phyloP scores from a whole-genome alignment of 2,113 vertebrate species.

The Peromyscus maniculatus region DNA sequence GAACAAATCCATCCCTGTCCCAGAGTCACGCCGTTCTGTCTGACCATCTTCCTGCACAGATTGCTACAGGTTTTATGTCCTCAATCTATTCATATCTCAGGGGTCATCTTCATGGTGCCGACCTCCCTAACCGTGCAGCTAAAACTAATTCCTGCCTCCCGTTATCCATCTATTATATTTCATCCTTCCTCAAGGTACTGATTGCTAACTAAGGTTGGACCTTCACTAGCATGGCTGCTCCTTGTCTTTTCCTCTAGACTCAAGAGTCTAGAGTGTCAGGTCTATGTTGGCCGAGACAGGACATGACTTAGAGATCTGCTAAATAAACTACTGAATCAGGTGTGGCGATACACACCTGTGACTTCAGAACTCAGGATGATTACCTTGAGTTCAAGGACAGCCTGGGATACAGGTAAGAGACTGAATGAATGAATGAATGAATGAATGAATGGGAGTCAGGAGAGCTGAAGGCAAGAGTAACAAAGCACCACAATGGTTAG shows the following conservation, averaged over 20 bases:
- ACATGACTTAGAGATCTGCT: neutral
- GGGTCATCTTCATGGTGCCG: no score
- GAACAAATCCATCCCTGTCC: neutral
- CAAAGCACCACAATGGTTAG: neutral
- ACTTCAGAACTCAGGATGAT: no score
- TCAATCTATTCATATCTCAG: neutral
- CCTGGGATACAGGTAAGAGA: neutral
- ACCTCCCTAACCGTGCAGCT: neutral
- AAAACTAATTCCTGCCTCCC: neutral
- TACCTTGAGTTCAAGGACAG: neutral
- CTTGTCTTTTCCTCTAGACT: neutral
- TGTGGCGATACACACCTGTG: neutral
- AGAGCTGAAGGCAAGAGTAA: neutral
- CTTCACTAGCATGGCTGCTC: neutral
- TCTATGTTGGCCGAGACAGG: neutral
- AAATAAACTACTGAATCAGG: neutral
- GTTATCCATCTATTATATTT: neutral
- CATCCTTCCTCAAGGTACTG: neutral
- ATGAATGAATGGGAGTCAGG: neutral
- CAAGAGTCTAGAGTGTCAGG: neutral
- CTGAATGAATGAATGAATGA: neutral
- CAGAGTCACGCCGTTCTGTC: neutral
- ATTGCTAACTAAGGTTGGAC: neutral
- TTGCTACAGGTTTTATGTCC: neutral
- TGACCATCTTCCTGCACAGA: neutral